A percentile compares a stretch with the other conserved stretches of the same genome.
Evolutionary conservation across 2,888 invertebrate species (phyloP).

Genomic region (Tryphoninae sp.): DNA sequence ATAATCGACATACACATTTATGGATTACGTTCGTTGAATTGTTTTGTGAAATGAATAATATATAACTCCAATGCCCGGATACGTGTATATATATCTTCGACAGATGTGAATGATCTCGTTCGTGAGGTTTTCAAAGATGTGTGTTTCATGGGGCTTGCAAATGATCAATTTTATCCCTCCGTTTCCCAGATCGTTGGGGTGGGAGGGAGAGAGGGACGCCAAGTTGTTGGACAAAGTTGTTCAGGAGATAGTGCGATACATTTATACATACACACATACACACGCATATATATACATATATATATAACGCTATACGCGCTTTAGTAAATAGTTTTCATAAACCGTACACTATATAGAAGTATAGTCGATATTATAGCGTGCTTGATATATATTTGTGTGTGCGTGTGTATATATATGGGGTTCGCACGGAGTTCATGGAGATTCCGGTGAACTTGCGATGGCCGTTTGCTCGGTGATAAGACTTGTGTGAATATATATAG

Average conservation of each 20-base stretch:
- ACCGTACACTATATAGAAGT: neutral
- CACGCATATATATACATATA: neutral
- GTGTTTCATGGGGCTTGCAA: slow-evolving; percentile 16
- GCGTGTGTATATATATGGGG: neutral
- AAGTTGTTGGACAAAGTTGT: slow-evolving; percentile 26
- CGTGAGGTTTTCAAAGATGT: slow-evolving; percentile 15
- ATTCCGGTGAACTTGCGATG: slow-evolving; percentile 39
- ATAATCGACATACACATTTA: too few species aligned
- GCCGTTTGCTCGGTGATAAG: slow-evolving; percentile 25
- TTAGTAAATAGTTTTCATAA: neutral
- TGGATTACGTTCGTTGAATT: too few species aligned
- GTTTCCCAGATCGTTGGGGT: neutral
- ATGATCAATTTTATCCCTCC: slow-evolving; percentile 21
- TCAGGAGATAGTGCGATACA: slow-evolving; percentile 16
- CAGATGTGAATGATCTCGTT: slow-evolving; percentile 18
- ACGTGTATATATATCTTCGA: neutral
- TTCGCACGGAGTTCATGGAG: slow-evolving; percentile 23
- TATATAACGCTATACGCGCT: neutral
- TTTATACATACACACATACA: neutral
- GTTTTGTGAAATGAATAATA: neutral
- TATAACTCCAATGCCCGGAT: slow-evolving; percentile 6
- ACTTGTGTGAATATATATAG: neutral
- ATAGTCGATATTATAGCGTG: neutral
- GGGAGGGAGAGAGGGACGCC: neutral
- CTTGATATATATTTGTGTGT: neutral